These are phyloP conservation scores for Clarias magur DNA, from an alignment of 2,113 vertebrate genomes.

Conservation along the genomic window DNA sequence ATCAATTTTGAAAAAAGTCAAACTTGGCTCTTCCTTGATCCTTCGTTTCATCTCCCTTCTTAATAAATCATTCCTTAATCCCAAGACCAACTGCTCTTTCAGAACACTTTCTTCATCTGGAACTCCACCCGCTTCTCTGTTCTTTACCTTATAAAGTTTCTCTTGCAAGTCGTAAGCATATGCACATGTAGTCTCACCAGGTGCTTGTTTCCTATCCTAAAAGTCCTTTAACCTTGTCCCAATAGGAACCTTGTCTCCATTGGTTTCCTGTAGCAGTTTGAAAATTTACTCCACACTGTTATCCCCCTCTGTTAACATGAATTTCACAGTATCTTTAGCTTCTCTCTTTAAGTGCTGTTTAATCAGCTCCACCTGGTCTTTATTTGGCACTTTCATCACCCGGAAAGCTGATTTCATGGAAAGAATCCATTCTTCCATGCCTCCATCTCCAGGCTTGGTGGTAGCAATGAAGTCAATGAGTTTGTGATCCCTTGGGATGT, in stretches of 20 bases:
- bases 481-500: no score
- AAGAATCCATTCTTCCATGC: no score
- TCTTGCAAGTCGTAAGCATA: slow-evolving; percentile 11
- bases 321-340: not conserved
- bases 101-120: no score
- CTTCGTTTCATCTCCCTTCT: no score
- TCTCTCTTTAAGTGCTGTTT: not conserved
- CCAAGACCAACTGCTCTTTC: no score
- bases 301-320: not conserved
- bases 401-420: no score
- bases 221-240: not conserved
- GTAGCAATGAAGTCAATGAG: no score
- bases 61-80: no score
- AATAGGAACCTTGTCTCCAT: slow-evolving; percentile 7
- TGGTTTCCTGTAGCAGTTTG: not conserved
- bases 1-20: no score
- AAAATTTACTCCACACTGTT: not conserved
- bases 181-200: not conserved
- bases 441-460: no score
- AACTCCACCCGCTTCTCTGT: no score
- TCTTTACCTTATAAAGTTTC: not conserved
- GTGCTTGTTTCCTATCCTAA: not conserved
- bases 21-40: no score
- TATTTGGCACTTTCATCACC: not conserved
- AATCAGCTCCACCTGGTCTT: not conserved